phyloP scores from a whole-genome alignment of 1,140 invertebrate species.

The Drosophila mauritiana region DNA sequence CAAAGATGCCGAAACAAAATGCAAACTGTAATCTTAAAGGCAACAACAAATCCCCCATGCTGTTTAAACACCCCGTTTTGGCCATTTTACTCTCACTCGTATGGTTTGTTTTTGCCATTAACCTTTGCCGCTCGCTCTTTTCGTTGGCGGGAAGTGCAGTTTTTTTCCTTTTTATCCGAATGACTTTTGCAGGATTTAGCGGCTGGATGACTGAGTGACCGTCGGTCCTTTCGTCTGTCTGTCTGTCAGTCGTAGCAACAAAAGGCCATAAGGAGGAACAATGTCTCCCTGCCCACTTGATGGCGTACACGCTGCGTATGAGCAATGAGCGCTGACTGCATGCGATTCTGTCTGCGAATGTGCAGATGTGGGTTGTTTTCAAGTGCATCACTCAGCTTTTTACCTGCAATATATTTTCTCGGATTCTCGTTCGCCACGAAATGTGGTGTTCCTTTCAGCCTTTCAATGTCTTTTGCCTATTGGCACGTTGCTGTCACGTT shows the following conservation, averaged over 20 bases:
- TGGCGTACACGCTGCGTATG: slow-evolving; percentile 72
- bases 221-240: slow-evolving; percentile 1
- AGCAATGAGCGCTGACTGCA: slow-evolving; percentile 60
- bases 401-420: slow-evolving; percentile 51
- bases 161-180: slow-evolving; percentile 37
- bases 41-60: background rate
- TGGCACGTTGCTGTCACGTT: slow-evolving; percentile 43
- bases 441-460: slow-evolving; percentile 16
- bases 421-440: slow-evolving; percentile 13
- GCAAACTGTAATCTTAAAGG: slow-evolving; percentile 49
- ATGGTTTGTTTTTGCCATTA: slow-evolving; percentile 42
- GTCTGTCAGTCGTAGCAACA: slow-evolving; percentile 17
- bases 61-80: background rate
- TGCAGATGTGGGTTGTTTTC: slow-evolving; percentile 48
- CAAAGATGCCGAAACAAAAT: slow-evolving; percentile 42
- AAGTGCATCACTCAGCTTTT: slow-evolving; percentile 63
- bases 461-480: slow-evolving; percentile 23
- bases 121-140: slow-evolving; percentile 39
- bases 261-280: slow-evolving; percentile 11
- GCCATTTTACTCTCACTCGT: slow-evolving; percentile 48
- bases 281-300: slow-evolving; percentile 62
- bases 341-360: slow-evolving; percentile 10
- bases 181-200: slow-evolving; percentile 13
- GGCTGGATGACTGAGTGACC: slow-evolving; percentile 24
- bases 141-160: slow-evolving; percentile 75